Percentiles rank a stretch among this genome's conserved stretches.
phyloP scores from a whole-genome alignment of 2,113 vertebrate species.

The human region GRCh38 chr15:77756501-77757000 shows the following conservation, averaged over 20 bases:
- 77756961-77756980: neutral
- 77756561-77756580: neutral
- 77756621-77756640: neutral
- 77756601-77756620: neutral
- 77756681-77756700: neutral
- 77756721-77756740: neutral
- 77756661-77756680: neutral
- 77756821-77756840: accelerated
- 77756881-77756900: neutral
- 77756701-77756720: neutral
- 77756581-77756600: neutral
- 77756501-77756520: neutral
- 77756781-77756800: neutral
- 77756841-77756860: neutral
- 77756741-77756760: neutral
- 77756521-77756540: too few species aligned
- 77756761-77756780: neutral
- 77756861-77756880: neutral
- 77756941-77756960: neutral
- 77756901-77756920: neutral
- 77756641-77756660: neutral
- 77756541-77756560: neutral
- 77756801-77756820: neutral
- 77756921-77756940: neutral
- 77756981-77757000: neutral